Evolutionary conservation across 2,888 invertebrate genomes (phyloP).

Genomic region (Lepidochrysops patricia): DNA sequence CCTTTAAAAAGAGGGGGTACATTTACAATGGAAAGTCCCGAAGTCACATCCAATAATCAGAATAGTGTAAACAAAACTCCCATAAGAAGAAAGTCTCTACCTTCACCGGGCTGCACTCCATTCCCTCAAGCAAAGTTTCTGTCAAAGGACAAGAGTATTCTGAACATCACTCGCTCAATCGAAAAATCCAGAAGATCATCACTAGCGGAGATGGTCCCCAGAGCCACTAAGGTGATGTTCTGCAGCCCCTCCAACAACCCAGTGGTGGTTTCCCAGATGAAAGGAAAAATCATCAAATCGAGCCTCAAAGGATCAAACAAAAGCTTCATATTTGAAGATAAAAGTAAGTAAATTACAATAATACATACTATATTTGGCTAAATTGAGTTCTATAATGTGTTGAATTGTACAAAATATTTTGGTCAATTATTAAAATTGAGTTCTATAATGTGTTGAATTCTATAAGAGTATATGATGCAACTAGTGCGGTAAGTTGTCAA

Average conservation of each 20-base stretch:
- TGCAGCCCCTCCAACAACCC: constrained; percentile 56
- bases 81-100: constrained; percentile 35
- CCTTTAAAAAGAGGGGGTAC: constrained; percentile 46
- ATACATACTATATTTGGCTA: too few species aligned
- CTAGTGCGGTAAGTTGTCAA: too few species aligned
- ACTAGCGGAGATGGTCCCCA: constrained; percentile 30
- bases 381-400: too few species aligned
- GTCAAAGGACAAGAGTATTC: constrained; percentile 34
- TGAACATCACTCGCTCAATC: constrained; percentile 55
- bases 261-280: constrained; percentile 35
- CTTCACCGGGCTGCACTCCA: constrained; percentile 55
- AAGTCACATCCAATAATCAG: constrained; percentile 22
- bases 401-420: too few species aligned
- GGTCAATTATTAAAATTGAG: too few species aligned
- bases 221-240: constrained; percentile 57
- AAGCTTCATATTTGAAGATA: constrained; percentile 59
- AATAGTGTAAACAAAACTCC: constrained; percentile 34
- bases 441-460: too few species aligned
- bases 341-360: constrained; percentile 35
- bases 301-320: constrained; percentile 66
- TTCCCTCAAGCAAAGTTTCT: constrained; percentile 37
- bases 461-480: too few species aligned
- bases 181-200: constrained; percentile 44
- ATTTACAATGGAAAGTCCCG: constrained; percentile 51
- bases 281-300: constrained; percentile 58